These are phyloP conservation scores for Alauda arvensis DNA, from an alignment of 2,797 vertebrate species.

Conservation along the genomic window DNA sequence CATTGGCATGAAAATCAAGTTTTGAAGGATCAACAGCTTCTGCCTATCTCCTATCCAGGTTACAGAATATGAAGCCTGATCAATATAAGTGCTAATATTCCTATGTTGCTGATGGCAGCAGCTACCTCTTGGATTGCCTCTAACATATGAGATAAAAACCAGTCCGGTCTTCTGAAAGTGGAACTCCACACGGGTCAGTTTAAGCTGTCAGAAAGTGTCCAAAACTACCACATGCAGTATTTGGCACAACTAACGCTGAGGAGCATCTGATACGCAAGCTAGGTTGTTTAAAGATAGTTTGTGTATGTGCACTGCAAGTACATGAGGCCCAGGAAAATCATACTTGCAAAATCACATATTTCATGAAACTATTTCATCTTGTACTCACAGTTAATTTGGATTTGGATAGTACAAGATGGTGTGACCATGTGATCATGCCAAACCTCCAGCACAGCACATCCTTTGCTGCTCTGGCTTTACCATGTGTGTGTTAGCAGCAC, in stretches of 20 bases:
- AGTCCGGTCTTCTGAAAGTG: neutral
- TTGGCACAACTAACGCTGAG: neutral
- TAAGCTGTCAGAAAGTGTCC: neutral
- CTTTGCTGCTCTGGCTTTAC: neutral
- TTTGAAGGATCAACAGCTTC: neutral
- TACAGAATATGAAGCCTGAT: neutral
- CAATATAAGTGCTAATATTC: neutral
- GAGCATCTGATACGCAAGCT: neutral
- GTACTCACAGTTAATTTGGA: neutral
- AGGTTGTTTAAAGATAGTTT: neutral
- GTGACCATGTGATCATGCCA: fast-evolving
- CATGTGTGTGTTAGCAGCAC: neutral
- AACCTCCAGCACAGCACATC: neutral
- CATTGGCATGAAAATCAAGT: neutral
- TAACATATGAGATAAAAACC: fast-evolving
- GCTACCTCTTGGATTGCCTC: neutral
- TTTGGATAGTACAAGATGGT: neutral
- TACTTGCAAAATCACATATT: neutral
- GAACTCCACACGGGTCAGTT: neutral
- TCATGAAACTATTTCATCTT: neutral
- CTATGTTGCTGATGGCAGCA: neutral
- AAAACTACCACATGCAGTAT: neutral
- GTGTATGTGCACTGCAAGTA: neutral
- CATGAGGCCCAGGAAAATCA: neutral
- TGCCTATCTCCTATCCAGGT: neutral